Evolutionary conservation across 2,113 vertebrate genomes (phyloP).

Genomic region (Cariama cristata): DNA sequence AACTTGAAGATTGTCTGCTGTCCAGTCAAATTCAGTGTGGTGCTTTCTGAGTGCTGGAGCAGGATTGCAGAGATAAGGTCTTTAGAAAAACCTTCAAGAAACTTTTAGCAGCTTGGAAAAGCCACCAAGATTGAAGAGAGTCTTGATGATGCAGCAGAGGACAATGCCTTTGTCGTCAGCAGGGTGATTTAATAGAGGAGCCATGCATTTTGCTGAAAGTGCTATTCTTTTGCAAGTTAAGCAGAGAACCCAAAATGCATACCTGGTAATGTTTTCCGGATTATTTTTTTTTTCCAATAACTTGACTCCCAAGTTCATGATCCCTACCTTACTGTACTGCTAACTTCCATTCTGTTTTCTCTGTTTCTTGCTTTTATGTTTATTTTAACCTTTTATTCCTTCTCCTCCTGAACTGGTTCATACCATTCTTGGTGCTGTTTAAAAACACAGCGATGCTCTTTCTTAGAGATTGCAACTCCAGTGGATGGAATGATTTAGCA

Average conservation of each 20-base stretch:
- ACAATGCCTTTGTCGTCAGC: not conserved
- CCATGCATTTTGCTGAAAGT: fast-evolving
- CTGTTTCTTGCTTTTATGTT: fast-evolving
- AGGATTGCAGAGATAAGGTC: not conserved
- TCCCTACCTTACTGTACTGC: fast-evolving
- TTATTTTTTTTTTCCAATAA: fast-evolving
- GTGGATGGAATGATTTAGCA: not conserved
- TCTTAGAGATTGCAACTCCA: not conserved
- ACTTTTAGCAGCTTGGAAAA: not conserved
- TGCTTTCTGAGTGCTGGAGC: not conserved
- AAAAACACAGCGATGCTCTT: not conserved
- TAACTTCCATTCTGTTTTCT: not conserved
- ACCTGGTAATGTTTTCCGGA: fast-evolving
- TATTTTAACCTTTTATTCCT: not conserved
- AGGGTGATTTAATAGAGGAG: not conserved
- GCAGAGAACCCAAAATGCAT: not conserved
- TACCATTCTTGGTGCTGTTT: not conserved
- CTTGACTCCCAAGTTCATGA: fast-evolving
- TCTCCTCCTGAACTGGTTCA: not conserved
- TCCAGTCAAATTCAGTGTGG: not conserved
- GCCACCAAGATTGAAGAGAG: fast-evolving
- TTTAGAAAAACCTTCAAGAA: not conserved
- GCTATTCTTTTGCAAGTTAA: not conserved
- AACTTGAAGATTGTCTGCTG: no score
- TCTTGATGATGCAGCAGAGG: not conserved